Conservation (phyloP, 2,888 invertebrate genomes). For the Autographa pulchrina region DNA sequence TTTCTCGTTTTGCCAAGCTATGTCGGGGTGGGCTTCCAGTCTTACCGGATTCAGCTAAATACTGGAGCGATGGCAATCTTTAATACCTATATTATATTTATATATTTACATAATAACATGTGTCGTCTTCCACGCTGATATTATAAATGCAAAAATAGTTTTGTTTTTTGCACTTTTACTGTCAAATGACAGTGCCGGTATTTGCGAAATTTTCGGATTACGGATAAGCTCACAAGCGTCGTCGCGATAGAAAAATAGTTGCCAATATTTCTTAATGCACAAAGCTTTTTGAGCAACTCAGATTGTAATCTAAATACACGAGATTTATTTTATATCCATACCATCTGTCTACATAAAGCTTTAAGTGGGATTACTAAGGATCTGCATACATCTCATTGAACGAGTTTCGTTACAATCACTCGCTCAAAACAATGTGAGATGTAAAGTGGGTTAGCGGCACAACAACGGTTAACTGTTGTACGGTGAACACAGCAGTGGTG, state of each 20-base stretch:
- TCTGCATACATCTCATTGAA: constrained; percentile 16
- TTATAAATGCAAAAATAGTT: too few species aligned
- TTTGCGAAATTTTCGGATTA: too few species aligned
- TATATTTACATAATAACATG: too few species aligned
- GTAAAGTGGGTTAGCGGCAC: constrained; percentile 64
- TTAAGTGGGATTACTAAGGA: neutral
- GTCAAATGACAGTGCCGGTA: too few species aligned
- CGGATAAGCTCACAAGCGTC: too few species aligned
- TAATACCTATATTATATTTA: too few species aligned
- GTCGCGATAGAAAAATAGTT: too few species aligned
- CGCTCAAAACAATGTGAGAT: constrained; percentile 51
- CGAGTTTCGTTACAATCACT: constrained; percentile 27
- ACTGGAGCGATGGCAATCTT: too few species aligned
- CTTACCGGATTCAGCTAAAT: too few species aligned
- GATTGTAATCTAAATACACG: neutral
- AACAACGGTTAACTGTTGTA: constrained; percentile 54
- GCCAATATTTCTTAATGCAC: neutral
- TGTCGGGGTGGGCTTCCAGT: too few species aligned
- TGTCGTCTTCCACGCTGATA: too few species aligned
- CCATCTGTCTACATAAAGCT: neutral
- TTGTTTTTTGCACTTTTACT: too few species aligned
- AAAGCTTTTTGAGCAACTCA: neutral
- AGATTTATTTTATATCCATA: neutral
- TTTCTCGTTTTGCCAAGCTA: neutral
- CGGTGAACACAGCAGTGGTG: neutral